Percentiles rank a stretch among this genome's conserved stretches.
Evolutionary conservation across 2,797 vertebrate species (phyloP).

Genomic region (Schizopygopsis malacanthus): DNA sequence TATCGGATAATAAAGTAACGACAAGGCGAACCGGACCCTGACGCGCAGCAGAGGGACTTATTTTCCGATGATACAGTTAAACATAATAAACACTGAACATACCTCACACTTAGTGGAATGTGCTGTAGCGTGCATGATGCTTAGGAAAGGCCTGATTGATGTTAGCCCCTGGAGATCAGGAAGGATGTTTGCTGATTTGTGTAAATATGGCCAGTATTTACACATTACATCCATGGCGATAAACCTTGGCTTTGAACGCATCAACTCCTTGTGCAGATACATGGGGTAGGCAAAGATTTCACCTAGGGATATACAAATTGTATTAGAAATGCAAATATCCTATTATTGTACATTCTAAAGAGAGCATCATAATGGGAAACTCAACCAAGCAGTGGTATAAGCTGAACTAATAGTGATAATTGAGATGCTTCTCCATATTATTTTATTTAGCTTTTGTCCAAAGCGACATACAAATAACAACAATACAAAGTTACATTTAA

Average conservation of each 20-base stretch:
- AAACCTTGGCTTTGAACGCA: slow-evolving; percentile 6
- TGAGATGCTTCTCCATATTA: no score
- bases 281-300: slow-evolving; percentile 31
- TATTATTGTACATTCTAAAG: not conserved
- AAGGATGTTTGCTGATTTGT: slow-evolving; percentile 30
- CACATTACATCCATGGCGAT: slow-evolving; percentile 30
- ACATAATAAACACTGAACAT: slow-evolving; percentile 29
- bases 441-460: no score
- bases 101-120: slow-evolving; percentile 31
- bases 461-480: no score
- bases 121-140: slow-evolving; percentile 30
- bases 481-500: no score
- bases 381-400: no score
- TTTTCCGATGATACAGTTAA: not conserved
- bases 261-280: not conserved
- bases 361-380: no score
- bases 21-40: not conserved
- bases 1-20: not conserved
- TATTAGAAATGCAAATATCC: no score
- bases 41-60: not conserved
- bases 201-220: slow-evolving; percentile 44
- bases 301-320: not conserved
- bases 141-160: slow-evolving; percentile 26
- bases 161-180: slow-evolving; percentile 32
- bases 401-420: no score